A percentile compares a stretch with the other conserved stretches of the same genome.
phyloP scores from a whole-genome alignment of 2,888 invertebrate species.

The Acleris laterana region DNA sequence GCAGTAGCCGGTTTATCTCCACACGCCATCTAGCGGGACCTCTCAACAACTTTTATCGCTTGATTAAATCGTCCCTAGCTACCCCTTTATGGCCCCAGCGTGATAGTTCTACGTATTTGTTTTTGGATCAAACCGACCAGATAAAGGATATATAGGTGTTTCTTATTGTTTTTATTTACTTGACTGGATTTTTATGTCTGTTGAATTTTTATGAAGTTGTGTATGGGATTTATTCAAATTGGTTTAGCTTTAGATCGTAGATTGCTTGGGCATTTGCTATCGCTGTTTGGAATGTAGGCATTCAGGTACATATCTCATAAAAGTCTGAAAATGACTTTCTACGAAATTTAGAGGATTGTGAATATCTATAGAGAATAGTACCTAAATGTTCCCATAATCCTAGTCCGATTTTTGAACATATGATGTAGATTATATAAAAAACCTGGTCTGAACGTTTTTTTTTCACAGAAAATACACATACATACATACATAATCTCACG shows the following conservation, averaged over 20 bases:
- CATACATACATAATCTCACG: no score
- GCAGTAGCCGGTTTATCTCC: conserved; percentile 56
- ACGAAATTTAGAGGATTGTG: no score
- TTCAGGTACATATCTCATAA: conserved; percentile 8
- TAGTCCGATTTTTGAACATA: no score
- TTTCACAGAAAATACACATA: no score
- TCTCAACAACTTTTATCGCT: conserved; percentile 74
- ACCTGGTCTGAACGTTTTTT: no score
- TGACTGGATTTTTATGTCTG: conserved; percentile 30
- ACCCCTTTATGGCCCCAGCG: conserved; percentile 69
- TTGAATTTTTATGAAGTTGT: conserved; percentile 36
- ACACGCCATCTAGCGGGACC: conserved; percentile 65
- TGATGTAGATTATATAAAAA: no score
- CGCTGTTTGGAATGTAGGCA: background rate
- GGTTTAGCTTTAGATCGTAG: conserved; percentile 12
- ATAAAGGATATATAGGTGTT: conserved; percentile 48
- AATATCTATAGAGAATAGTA: no score
- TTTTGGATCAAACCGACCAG: conserved; percentile 54
- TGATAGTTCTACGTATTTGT: conserved; percentile 66
- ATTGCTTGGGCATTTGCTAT: conserved; percentile 14
- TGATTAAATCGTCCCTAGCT: conserved; percentile 76
- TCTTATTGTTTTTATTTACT: conserved; percentile 39
- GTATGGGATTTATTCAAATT: conserved; percentile 24
- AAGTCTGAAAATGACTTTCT: background rate
- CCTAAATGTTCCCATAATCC: no score